These are phyloP conservation scores for Colostygia pectinataria DNA, from an alignment of 2,888 invertebrate species.

Conservation along the genomic window DNA sequence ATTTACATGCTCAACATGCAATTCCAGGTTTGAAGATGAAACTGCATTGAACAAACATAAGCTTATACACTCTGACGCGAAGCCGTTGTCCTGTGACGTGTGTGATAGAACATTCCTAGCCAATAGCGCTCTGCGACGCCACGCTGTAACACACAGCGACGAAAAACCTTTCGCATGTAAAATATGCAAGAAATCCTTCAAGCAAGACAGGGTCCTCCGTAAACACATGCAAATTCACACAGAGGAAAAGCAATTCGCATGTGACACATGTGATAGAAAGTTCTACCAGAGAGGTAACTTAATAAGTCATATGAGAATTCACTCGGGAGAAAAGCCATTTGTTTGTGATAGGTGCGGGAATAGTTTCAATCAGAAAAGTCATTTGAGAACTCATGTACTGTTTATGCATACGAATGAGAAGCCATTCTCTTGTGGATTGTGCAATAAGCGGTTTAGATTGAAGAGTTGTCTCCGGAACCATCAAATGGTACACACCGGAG, in stretches of 20 bases:
- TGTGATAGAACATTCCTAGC: conserved; percentile 10
- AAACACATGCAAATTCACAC: conserved; percentile 21
- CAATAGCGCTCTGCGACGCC: conserved; percentile 3
- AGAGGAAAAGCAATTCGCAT: conserved; percentile 1
- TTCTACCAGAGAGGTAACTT: conserved; percentile 13
- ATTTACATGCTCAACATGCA: conserved; percentile 6
- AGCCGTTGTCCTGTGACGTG: conserved; percentile 2
- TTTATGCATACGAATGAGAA: conserved; percentile 32
- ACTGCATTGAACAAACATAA: conserved; percentile 3
- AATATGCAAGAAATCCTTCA: conserved; percentile 15
- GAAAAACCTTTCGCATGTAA: conserved; percentile 15
- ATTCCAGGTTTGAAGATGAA: conserved; percentile 9
- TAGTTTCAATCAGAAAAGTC: conserved; percentile 19
- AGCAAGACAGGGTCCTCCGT: conserved; percentile 11
- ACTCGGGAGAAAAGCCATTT: conserved; percentile 12
- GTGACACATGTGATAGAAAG: conserved; percentile 6
- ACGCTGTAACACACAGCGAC: conserved; percentile 11
- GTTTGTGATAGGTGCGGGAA: conserved; percentile 17
- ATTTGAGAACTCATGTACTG: conserved; percentile 12
- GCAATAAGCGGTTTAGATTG: conserved; percentile 24
- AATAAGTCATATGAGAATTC: conserved; percentile 14
- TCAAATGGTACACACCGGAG: conserved; percentile 10
- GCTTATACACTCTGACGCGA: not conserved
- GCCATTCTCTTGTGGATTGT: conserved; percentile 3
- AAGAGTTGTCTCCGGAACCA: conserved; percentile 15